phyloP scores from a whole-genome alignment of 2,797 vertebrate genomes.

The Decapterus maruadsi region DNA sequence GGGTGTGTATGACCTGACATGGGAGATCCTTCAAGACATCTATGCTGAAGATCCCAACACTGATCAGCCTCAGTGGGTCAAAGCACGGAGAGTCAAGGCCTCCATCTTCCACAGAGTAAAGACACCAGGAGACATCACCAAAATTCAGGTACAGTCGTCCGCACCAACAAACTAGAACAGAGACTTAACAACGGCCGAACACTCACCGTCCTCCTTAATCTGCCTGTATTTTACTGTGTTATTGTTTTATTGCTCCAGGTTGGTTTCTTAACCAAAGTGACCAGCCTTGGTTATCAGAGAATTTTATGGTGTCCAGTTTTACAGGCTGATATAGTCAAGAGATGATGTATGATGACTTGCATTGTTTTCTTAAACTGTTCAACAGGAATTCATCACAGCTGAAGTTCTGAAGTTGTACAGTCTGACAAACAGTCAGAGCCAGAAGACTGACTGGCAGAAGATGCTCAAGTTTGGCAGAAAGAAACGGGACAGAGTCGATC shows the following conservation, averaged over 20 bases:
- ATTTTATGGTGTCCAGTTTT: neutral
- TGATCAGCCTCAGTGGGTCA: constrained; percentile 94
- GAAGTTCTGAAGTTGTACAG: constrained; percentile 93
- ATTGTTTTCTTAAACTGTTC: constrained; percentile 5
- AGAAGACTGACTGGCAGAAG: constrained; percentile 98
- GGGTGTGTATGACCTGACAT: constrained; percentile 96
- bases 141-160: constrained; percentile 89
- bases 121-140: constrained; percentile 87
- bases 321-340: neutral
- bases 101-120: constrained; percentile 91
- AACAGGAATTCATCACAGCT: constrained; percentile 87
- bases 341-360: neutral
- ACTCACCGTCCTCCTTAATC: neutral
- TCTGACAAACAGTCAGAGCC: constrained; percentile 90
- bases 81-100: constrained; percentile 88
- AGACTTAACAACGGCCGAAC: neutral
- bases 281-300: neutral
- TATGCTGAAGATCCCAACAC: constrained; percentile 93
- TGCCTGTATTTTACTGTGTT: neutral
- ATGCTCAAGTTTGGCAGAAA: constrained; percentile 99
- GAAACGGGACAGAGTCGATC: constrained; percentile 97
- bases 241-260: neutral
- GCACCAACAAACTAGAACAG: neutral
- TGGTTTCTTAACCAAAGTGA: neutral
- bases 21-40: constrained; percentile 95